Conservation (phyloP, 2,888 invertebrate species). For the Osmoderma eremita region DNA sequence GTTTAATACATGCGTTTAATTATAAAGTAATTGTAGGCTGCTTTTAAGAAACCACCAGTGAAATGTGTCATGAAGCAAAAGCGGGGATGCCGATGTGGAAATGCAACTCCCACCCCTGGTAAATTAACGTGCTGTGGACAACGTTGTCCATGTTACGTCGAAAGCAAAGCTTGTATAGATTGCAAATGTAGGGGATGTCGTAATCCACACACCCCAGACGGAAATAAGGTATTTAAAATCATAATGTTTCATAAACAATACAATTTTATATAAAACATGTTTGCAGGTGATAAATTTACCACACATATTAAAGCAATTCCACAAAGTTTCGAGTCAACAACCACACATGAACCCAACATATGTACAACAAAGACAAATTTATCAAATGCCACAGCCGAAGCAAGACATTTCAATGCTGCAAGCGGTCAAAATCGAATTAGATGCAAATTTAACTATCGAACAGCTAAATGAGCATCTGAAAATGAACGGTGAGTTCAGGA, state of each 20-base stretch:
- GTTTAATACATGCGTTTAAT: slow-evolving; percentile 6
- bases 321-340: slow-evolving; percentile 36
- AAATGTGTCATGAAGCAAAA: slow-evolving; percentile 66
- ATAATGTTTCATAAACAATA: neutral
- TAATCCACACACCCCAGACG: slow-evolving; percentile 87
- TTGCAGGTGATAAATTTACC: slow-evolving; percentile 50
- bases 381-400: slow-evolving; percentile 54
- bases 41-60: slow-evolving; percentile 66
- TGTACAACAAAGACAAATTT: slow-evolving; percentile 44
- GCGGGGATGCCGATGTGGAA: slow-evolving; percentile 90
- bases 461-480: slow-evolving; percentile 52
- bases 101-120: slow-evolving; percentile 88
- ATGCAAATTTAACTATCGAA: slow-evolving; percentile 51
- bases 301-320: slow-evolving; percentile 41
- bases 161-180: slow-evolving; percentile 87
- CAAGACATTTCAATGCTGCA: slow-evolving; percentile 49
- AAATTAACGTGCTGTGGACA: slow-evolving; percentile 94
- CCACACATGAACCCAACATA: slow-evolving; percentile 25
- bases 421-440: slow-evolving; percentile 54
- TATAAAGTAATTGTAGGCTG: slow-evolving; percentile 56
- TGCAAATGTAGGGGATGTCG: slow-evolving; percentile 94
- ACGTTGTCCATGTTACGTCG: slow-evolving; percentile 93
- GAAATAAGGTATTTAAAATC: slow-evolving; percentile 72
- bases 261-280: too few species aligned
- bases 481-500: slow-evolving; percentile 48